A percentile compares a stretch with the other conserved stretches of the same genome.
These are phyloP conservation scores for Simalia tracyae DNA, from an alignment of 2,797 vertebrate species.

Conservation along the genomic window DNA sequence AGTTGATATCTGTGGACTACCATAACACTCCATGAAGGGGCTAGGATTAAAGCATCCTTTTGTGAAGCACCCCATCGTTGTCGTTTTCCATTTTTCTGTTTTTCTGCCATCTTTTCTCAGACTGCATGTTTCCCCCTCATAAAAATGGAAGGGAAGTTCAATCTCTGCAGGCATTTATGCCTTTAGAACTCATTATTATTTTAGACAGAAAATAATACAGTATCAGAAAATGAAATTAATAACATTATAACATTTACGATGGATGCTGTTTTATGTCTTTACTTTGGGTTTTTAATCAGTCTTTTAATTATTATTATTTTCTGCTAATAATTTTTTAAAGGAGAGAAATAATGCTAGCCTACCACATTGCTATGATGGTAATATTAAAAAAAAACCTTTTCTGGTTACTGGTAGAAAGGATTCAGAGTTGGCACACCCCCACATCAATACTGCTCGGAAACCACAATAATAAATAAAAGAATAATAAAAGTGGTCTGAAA, in stretches of 20 bases:
- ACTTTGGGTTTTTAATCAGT: not conserved
- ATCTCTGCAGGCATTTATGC: not conserved
- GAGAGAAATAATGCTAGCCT: not conserved
- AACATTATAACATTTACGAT: not conserved
- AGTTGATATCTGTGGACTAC: no score
- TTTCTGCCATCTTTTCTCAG: no score
- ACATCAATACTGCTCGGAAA: no score
- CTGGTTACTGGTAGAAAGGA: not conserved
- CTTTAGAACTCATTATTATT: not conserved
- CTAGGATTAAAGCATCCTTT: no score
- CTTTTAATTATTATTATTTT: not conserved
- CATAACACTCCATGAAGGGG: no score
- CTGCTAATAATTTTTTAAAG: not conserved
- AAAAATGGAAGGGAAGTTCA: not conserved
- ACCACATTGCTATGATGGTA: no score
- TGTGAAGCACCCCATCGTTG: no score
- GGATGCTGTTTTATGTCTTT: not conserved
- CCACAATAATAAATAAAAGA: no score
- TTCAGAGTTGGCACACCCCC: no score
- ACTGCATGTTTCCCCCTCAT: not conserved
- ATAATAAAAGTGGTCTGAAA: no score
- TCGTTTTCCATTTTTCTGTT: no score
- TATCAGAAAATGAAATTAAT: not conserved
- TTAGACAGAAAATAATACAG: no score
- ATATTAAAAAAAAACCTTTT: not conserved